Evolutionary conservation across 2,797 vertebrate genomes (phyloP), one percentile per base, ranked within the genome.

Genomic region (Chelonia mydas): DNA sequence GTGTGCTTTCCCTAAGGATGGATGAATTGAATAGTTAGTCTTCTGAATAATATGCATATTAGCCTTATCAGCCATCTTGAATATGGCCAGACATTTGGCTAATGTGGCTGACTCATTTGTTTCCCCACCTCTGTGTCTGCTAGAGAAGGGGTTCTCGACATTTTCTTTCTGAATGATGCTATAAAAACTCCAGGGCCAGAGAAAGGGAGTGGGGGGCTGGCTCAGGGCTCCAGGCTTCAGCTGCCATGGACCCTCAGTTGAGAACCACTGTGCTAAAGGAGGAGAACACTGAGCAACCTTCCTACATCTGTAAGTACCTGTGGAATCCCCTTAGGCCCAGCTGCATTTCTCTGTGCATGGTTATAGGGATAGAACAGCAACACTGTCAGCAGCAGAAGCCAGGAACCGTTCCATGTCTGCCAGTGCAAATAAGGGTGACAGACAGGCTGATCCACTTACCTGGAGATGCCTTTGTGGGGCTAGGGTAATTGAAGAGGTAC

Each of bases 1-100:
- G 31, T n/a, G 12, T 7, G 0, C 50, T 7, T 81, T n/a, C 3
- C 5, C 15, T 2, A 41, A 3, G 53, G 19, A 92, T 1, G 7
- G 1, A 55, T 31, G 89, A 94, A 72, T 7, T 0, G 83, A 91
- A 77, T 47, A 76, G 28, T 92, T 96, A 19, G 11, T 74, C 27
- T 57, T 72, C 68, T 47, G 0, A 47, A 5, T 79, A 83, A 83
- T 10, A 49, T 77, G 25, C 27, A 77, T 72, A 25, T 77, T 77
- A 51, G 16, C 45, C 4, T 55, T 89, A 81, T 15, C 13, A 74
- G 31, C n/a, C 54, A 83, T 45, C 33, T 92, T 92, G 25, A 55
- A 78, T 51, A 1, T 57, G 45, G 27, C 23, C 45, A 28, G 27
- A 47, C 12, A 77, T 45, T 74, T 45, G 72, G 41, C 12, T 27